Base-by-base conservation (phyloP, 2,888 invertebrate genomes). In the Pristionchus japonicus region DNA sequence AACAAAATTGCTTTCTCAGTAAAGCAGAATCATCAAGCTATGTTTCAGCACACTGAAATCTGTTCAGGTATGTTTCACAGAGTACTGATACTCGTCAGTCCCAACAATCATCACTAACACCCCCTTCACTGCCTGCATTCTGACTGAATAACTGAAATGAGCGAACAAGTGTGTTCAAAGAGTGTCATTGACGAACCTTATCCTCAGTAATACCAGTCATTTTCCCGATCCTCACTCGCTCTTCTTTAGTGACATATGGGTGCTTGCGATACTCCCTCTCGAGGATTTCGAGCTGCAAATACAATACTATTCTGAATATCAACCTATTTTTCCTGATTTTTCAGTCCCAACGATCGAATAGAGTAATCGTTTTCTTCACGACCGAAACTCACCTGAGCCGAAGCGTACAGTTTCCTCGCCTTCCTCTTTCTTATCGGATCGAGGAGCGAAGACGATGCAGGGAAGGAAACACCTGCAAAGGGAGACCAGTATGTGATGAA, bases 201-300 rank as follows among this genome's bases (percentile, higher is more conserved):
- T 47, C 77, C 27, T 77, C 77, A 9, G 77, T n/a, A 13, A 77
- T 77, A 11, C 77, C 77, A 3, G 77, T 77, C 43, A 77, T 77
- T 27, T 43, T 23, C 43, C 43, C 40, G 27, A 77, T 77, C 15
- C 77, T 40, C 27, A 43, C n/a, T 77, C 47, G 43, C 23, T 77
- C 77, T 9, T 77, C 77, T 23, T 77, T 77, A 15, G 77, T 47
- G 1, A 77, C 77, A 27, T 77, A 77, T 0, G 13, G 13, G 9
- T 77, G 6, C 47, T n/a, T n/a, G 47, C 77, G 77, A 20, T 27
- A 77, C 43, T 77, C 43, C 4, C 43, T 7, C 15, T 27, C 11
- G 9, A 77, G 43, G 6, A 43, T 27, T 43, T 77, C 77, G 6
- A 47, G n/a, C 77, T 77, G 43, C 77, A n/a, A n/a, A 43, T 27